Conservation (phyloP, 64 coral and sea anemone genomes). For the Porites lutea region DNA sequence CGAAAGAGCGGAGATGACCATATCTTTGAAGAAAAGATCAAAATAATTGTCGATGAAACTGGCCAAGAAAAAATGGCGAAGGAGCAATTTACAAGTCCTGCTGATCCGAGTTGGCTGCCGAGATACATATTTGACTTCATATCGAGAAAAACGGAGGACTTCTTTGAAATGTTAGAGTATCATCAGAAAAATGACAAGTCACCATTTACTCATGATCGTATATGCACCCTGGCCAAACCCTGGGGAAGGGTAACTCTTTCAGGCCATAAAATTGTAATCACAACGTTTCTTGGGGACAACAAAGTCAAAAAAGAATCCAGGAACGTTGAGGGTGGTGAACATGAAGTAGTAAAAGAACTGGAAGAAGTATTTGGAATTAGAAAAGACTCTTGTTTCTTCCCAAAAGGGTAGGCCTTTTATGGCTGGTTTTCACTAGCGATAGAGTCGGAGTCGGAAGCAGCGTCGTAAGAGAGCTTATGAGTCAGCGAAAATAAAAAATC, state of each 20-base stretch:
- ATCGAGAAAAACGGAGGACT: conserved; percentile 1
- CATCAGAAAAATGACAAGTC: conserved; percentile 35
- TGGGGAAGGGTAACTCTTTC: conserved; percentile 43
- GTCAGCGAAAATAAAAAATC: no score
- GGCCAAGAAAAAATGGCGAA: conserved; percentile 7
- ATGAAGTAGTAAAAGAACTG: conserved; percentile 31
- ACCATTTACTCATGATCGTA: conserved; percentile 41
- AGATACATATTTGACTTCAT: conserved; percentile 36
- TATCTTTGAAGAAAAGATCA: conserved; percentile 12
- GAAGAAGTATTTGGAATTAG: conserved; percentile 2
- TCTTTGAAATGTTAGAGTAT: conserved; percentile 4
- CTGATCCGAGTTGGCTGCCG: background rate
- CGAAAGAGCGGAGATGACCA: conserved; percentile 36
- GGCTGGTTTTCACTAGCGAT: no score
- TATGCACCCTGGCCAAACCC: conserved; percentile 44
- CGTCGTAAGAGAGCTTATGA: no score
- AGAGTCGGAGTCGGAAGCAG: no score
- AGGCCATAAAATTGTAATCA: conserved; percentile 8
- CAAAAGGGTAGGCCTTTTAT: no score
- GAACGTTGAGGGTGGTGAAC: conserved; percentile 7
- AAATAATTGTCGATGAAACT: conserved; percentile 23
- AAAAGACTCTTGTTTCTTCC: no score
- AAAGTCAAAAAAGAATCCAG: conserved; percentile 38
- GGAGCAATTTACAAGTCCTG: background rate
- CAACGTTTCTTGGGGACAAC: conserved; percentile 55